Percentiles rank a stretch among this genome's conserved stretches.
phyloP scores from a whole-genome alignment of 2,888 invertebrate genomes.

The Melinaea marsaeus region DNA sequence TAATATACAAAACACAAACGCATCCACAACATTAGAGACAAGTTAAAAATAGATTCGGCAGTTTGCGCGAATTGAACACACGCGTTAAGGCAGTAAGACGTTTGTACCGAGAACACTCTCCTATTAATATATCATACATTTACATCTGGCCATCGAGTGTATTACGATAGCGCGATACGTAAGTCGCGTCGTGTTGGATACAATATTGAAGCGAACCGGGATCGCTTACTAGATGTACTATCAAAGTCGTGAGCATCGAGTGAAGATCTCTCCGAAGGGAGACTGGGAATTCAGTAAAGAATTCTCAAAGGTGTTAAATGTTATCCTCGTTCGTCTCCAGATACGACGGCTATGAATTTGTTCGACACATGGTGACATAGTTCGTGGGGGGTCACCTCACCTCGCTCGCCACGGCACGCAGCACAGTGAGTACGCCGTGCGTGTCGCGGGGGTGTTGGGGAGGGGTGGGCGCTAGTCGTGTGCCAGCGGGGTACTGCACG shows the following conservation, averaged over 20 bases:
- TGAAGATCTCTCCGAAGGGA: too few species aligned
- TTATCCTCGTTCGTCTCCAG: conserved; percentile 10
- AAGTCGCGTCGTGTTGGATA: too few species aligned
- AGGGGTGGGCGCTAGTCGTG: conserved; percentile 46
- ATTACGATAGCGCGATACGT: too few species aligned
- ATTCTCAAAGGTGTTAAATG: conserved; percentile 5
- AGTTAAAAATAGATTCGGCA: conserved; percentile 34
- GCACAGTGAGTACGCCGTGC: conserved; percentile 31
- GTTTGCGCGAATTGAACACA: conserved; percentile 52
- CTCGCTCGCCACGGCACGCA: conserved; percentile 27
- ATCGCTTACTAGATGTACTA: too few species aligned
- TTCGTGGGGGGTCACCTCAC: not conserved
- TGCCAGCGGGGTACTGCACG: conserved; percentile 69
- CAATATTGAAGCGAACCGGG: too few species aligned
- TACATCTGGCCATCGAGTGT: too few species aligned
- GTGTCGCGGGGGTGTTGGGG: conserved; percentile 28
- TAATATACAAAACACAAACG: not conserved
- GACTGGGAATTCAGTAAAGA: too few species aligned
- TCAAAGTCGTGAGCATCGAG: too few species aligned
- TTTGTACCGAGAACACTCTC: not conserved
- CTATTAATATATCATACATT: too few species aligned
- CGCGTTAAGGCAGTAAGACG: conserved; percentile 49
- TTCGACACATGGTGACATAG: not conserved
- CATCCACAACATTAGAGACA: conserved; percentile 12
- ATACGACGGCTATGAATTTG: not conserved